A percentile compares a stretch with the other conserved stretches of the same genome.
These are phyloP conservation scores for Micromussa lordhowensis DNA, from an alignment of 92 coral and sea anemone species.

Conservation along the genomic window DNA sequence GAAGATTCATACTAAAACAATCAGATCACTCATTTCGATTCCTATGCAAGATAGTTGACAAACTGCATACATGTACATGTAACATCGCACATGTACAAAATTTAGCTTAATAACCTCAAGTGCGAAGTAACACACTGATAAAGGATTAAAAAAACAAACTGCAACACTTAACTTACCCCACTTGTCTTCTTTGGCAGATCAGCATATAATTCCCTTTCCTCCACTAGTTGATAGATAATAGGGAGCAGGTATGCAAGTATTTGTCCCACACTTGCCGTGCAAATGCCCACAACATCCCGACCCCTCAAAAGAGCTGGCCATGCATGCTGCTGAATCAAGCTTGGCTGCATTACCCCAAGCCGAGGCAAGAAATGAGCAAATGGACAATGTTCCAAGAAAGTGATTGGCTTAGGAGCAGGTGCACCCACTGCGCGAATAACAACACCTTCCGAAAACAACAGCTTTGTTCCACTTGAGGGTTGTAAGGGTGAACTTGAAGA, in stretches of 20 bases:
- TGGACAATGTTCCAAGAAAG: conserved; percentile 60
- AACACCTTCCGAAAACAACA: conserved; percentile 47
- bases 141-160: neutral
- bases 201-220: conserved; percentile 71
- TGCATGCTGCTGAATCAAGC: conserved; percentile 76
- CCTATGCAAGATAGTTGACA: too few species aligned
- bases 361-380: conserved; percentile 67
- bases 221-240: conserved; percentile 71
- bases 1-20: too few species aligned
- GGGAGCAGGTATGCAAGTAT: conserved; percentile 82
- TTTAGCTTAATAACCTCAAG: too few species aligned
- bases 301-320: conserved; percentile 98
- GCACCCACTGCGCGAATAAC: conserved; percentile 67
- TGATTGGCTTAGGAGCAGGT: conserved; percentile 71
- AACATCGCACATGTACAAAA: too few species aligned
- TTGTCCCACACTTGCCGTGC: conserved; percentile 61
- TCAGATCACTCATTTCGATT: too few species aligned
- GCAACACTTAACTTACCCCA: conserved; percentile 78
- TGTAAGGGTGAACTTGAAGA: conserved; percentile 10
- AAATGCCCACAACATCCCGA: conserved; percentile 89
- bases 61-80: too few species aligned
- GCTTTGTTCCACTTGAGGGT: conserved; percentile 9
- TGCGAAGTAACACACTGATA: too few species aligned
- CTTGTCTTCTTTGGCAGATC: conserved; percentile 75
- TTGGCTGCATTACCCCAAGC: conserved; percentile 63